These are phyloP conservation scores for Gulo gulo DNA, from an alignment of 2,113 vertebrate genomes.

Conservation along the genomic window DNA sequence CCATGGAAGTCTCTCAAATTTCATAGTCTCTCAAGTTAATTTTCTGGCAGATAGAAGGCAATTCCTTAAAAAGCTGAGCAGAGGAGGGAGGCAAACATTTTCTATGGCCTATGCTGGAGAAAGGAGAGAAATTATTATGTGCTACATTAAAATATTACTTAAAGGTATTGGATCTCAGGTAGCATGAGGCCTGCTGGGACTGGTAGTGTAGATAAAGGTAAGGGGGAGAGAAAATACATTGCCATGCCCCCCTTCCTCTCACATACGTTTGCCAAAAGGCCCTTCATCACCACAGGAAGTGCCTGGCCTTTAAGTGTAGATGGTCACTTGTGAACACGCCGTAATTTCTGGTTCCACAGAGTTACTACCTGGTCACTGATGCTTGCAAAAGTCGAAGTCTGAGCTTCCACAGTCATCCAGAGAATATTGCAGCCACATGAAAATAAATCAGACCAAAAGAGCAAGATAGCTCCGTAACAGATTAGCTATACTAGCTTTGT, in stretches of 20 bases:
- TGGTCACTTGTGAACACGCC: neutral
- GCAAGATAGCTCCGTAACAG: conserved; percentile 67
- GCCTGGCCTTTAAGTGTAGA: neutral
- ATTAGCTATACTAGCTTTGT: conserved; percentile 70
- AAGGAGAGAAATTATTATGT: conserved; percentile 23
- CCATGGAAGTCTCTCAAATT: conserved; percentile 3
- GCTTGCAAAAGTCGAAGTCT: conserved; percentile 55
- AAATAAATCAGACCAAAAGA: conserved; percentile 79
- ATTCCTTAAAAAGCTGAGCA: conserved; percentile 21
- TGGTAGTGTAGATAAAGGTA: neutral
- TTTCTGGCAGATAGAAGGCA: conserved; percentile 37
- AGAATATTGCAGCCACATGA: conserved; percentile 58
- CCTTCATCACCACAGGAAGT: neutral
- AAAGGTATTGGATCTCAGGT: neutral
- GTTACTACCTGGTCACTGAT: conserved; percentile 36
- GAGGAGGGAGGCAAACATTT: conserved; percentile 35
- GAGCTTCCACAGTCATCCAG: conserved; percentile 40
- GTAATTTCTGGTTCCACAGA: conserved; percentile 47
- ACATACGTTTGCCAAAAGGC: neutral
- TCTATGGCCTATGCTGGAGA: neutral
- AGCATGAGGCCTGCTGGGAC: neutral
- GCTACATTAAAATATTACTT: conserved; percentile 34
- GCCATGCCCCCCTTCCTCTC: neutral
- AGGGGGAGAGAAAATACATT: neutral
- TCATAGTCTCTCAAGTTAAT: conserved; percentile 34